Evolutionary conservation across 2,113 vertebrate species (phyloP), one percentile per base, ranked within the genome.

Genomic region (Myodes glareolus): DNA sequence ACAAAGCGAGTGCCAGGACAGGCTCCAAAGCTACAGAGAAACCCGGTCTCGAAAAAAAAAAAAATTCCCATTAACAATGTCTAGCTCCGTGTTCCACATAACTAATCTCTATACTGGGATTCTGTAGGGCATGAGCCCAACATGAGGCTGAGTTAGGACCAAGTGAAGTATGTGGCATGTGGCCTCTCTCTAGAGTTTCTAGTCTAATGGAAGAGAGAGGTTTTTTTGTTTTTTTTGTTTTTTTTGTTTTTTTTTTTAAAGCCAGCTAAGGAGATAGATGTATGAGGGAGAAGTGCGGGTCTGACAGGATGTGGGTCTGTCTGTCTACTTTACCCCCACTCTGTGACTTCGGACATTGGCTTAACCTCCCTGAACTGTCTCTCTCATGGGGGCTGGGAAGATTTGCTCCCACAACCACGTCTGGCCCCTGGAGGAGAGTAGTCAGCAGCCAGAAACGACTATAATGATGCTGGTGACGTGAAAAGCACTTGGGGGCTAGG

Each of bases 171-270:
- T 58, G 47, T 2, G n/a, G n/a, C 16, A 13, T 58, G 47, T 2
- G n/a, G n/a, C 16, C 63, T 85, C 73, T 90, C 70, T 75, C 29
- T 85, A 68, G 42, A 55, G 52, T 75, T 93, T 93, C 93, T 88
- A 76, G 73, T 80, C 68, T 73, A 76, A 67, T 58, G 39, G 58
- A 52, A 89, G 65, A 55, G 77, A 36, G n/a, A n/a, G n/a, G n/a
- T n/a, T n/a, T n/a, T n/a, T n/a, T n/a, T n/a, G n/a, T n/a, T n/a
- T n/a, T n/a, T n/a, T n/a, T n/a, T n/a, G n/a, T n/a, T n/a, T n/a
- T n/a, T n/a, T n/a, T n/a, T n/a, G n/a, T n/a, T n/a, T n/a, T n/a
- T n/a, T n/a, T n/a, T n/a, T n/a, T n/a, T n/a, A n/a, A 50, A 90
- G 25, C 16, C 8, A 52, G 33, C 5, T 5, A 50, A 36, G 27